Percentiles rank a stretch among this genome's conserved stretches.
Conservation (phyloP, 2,113 vertebrate genomes). For the Oenanthe oenanthe region DNA sequence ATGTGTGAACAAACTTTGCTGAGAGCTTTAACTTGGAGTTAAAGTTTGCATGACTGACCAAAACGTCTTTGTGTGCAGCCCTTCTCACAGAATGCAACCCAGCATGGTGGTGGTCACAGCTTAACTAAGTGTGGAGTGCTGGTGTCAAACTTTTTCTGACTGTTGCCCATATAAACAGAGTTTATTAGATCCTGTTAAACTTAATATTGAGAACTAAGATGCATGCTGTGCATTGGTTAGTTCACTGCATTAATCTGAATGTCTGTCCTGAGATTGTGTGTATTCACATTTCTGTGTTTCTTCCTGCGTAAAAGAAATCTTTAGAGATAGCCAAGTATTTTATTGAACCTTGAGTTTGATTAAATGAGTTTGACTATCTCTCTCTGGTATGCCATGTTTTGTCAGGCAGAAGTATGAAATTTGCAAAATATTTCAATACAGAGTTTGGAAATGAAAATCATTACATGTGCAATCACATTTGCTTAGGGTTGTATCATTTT, state of each 20-base stretch:
- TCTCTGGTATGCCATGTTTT: background rate
- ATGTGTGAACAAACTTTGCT: background rate
- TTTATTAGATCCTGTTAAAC: background rate
- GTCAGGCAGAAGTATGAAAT: background rate
- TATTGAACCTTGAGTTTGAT: constrained; percentile 31
- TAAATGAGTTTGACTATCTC: background rate
- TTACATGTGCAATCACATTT: background rate
- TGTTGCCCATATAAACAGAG: constrained; percentile 6
- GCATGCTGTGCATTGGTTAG: background rate
- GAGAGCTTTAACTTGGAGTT: background rate
- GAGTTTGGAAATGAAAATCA: background rate
- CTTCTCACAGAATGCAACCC: background rate
- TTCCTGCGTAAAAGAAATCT: background rate
- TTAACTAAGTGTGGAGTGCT: background rate
- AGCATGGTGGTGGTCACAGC: background rate
- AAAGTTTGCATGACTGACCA: background rate
- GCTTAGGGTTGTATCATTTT: background rate
- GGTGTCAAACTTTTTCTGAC: background rate
- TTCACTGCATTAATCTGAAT: constrained; percentile 26
- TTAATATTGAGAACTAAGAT: background rate
- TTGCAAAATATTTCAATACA: background rate
- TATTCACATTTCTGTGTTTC: background rate
- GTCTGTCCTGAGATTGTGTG: background rate
- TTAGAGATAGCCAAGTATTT: background rate
- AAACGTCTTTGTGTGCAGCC: background rate